Conservation (phyloP, 2,113 vertebrate genomes). For the Ardeotis arabs region DNA sequence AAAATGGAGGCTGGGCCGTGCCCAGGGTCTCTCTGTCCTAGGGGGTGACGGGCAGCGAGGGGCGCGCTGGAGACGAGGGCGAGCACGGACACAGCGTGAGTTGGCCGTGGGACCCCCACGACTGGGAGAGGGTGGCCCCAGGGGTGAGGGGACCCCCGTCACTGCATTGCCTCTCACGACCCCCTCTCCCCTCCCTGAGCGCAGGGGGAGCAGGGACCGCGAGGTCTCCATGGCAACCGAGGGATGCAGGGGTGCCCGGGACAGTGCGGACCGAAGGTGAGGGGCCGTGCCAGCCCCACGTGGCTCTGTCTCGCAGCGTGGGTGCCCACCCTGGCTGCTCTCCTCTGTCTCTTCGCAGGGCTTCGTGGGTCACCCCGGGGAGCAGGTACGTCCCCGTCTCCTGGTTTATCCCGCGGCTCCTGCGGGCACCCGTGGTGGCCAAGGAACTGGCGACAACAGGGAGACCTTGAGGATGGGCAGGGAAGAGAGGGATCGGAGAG, state of each 20-base stretch:
- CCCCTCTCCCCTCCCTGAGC: not conserved
- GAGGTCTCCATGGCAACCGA: not conserved
- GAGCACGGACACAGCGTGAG: not conserved
- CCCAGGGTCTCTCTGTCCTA: not conserved
- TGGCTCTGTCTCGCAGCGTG: rapidly evolving
- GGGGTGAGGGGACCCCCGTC: not conserved
- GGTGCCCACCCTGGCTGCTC: not conserved
- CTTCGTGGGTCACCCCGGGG: not conserved
- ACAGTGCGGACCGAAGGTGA: not conserved
- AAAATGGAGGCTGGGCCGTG: not conserved
- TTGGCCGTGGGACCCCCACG: not conserved
- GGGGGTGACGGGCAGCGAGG: not conserved
- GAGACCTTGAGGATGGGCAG: not conserved
- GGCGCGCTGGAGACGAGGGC: not conserved
- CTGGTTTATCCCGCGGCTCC: not conserved
- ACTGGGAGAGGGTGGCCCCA: not conserved
- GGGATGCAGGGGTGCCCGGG: not conserved
- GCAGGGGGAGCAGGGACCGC: not conserved
- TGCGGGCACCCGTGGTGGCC: not conserved
- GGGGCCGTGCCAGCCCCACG: rapidly evolving
- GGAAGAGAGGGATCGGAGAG: not conserved
- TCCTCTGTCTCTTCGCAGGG: not conserved
- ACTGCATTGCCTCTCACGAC: rapidly evolving
- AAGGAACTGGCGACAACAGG: not conserved
- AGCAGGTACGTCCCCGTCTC: not conserved